Conservation (phyloP, 2,797 vertebrate genomes). For the Phalloptychus januarius region DNA sequence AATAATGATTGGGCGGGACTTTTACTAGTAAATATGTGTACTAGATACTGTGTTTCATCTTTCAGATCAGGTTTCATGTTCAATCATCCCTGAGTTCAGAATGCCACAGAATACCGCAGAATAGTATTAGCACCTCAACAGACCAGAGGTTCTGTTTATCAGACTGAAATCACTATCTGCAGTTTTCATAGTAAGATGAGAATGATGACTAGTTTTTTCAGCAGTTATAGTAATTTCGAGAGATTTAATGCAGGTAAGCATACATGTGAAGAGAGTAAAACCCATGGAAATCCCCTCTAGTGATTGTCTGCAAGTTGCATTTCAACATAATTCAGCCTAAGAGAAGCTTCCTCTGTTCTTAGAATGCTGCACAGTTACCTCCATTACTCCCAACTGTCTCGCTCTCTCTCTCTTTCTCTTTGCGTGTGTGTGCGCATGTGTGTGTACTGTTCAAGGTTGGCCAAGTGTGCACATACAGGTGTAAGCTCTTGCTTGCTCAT, state of each 20-base stretch:
- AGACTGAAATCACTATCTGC: not conserved
- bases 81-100: constrained; percentile 8
- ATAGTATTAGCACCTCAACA: not conserved
- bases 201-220: constrained; percentile 33
- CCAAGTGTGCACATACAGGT: constrained; percentile 1
- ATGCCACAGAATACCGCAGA: not conserved
- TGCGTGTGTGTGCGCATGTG: not conserved
- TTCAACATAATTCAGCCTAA: constrained; percentile 25
- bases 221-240: constrained; percentile 22
- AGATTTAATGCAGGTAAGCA: constrained; percentile 11
- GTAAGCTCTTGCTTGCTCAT: constrained; percentile 6
- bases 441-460: constrained; percentile 4
- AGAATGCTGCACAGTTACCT: constrained; percentile 46
- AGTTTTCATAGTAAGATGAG: constrained; percentile 30
- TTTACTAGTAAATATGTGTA: constrained; percentile 18
- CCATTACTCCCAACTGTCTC: constrained; percentile 7
- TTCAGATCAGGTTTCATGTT: constrained; percentile 20
- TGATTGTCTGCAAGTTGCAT: constrained; percentile 18
- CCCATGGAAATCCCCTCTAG: constrained; percentile 60
- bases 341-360: constrained; percentile 66
- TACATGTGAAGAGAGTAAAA: constrained; percentile 19
- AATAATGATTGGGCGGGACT: constrained; percentile 9
- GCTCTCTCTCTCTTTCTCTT: not conserved
- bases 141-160: not conserved
- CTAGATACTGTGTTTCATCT: constrained; percentile 13